Conservation (phyloP, 2,797 vertebrate species). For the Pangasius mekongensis region DNA sequence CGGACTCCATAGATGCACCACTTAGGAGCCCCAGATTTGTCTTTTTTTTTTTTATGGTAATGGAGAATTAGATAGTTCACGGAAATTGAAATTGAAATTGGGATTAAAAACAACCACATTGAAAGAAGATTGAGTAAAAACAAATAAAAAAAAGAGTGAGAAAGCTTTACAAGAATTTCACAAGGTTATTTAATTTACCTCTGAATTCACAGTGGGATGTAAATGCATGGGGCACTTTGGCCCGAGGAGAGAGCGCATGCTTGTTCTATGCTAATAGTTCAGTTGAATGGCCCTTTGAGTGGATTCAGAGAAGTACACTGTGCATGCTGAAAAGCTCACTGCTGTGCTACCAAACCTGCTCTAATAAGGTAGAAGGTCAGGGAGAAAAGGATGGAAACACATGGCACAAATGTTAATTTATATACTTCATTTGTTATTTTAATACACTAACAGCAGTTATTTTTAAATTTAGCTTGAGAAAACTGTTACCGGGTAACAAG, state of each 20-base stretch:
- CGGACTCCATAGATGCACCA: neutral
- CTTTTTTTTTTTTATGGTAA: neutral
- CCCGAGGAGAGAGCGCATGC: neutral
- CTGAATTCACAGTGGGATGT: neutral
- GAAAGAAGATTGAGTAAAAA: neutral
- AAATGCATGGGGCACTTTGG: conserved; percentile 11
- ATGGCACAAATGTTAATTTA: neutral
- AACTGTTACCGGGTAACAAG: neutral
- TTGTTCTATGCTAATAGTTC: conserved; percentile 20
- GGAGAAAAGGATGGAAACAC: neutral
- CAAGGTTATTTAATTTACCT: conserved; percentile 4
- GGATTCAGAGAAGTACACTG: neutral
- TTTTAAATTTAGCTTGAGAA: neutral
- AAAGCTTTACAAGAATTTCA: neutral
- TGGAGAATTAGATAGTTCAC: neutral
- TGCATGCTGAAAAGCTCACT: conserved; percentile 1
- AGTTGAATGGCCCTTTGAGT: conserved; percentile 25
- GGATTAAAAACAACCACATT: neutral
- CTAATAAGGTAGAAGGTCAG: neutral
- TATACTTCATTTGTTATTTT: neutral
- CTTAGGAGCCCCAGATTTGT: neutral
- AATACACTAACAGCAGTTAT: neutral
- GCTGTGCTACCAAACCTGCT: conserved; percentile 5
- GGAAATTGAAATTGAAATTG: neutral
- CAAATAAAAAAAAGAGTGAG: neutral